Percentiles rank a stretch among this genome's conserved stretches.
Conservation (phyloP, 2,888 invertebrate species). For the Thereva unica region DNA sequence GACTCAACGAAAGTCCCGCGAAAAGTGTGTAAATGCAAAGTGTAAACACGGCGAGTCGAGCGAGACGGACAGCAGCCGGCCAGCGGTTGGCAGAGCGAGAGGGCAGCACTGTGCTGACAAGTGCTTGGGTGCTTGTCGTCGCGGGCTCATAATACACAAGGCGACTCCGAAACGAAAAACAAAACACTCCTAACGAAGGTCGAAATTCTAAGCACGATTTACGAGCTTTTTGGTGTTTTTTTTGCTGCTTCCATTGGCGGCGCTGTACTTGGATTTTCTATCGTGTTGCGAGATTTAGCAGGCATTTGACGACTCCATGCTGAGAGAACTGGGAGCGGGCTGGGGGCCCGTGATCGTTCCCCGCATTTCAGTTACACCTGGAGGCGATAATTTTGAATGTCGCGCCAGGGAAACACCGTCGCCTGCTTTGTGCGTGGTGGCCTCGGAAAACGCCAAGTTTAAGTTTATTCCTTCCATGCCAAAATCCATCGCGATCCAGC, state of each 20-base stretch:
- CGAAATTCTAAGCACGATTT: slow-evolving; percentile 46
- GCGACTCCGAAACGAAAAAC: slow-evolving; percentile 42
- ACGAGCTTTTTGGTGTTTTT: slow-evolving; percentile 34
- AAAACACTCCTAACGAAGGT: slow-evolving; percentile 46
- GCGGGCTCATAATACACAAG: slow-evolving; percentile 9
- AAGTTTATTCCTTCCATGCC: no score
- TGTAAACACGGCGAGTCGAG: not conserved
- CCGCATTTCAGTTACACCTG: no score
- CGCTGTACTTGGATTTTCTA: slow-evolving; percentile 34
- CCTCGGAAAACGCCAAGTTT: no score
- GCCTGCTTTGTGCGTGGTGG: no score
- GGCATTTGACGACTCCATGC: slow-evolving; percentile 7
- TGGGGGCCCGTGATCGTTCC: no score
- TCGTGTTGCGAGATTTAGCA: not conserved
- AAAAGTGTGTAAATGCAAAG: not conserved
- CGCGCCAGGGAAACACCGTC: no score
- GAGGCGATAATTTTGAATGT: no score
- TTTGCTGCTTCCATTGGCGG: slow-evolving; percentile 10
- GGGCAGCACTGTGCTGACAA: not conserved
- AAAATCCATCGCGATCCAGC: no score
- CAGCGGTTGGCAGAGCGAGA: not conserved
- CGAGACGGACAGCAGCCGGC: not conserved
- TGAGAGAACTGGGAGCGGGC: not conserved
- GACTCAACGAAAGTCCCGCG: slow-evolving; percentile 12
- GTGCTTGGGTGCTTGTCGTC: slow-evolving; percentile 6